These are phyloP conservation scores for Ladona fulva DNA, from an alignment of 1,140 invertebrate genomes.

Conservation along the genomic window DNA sequence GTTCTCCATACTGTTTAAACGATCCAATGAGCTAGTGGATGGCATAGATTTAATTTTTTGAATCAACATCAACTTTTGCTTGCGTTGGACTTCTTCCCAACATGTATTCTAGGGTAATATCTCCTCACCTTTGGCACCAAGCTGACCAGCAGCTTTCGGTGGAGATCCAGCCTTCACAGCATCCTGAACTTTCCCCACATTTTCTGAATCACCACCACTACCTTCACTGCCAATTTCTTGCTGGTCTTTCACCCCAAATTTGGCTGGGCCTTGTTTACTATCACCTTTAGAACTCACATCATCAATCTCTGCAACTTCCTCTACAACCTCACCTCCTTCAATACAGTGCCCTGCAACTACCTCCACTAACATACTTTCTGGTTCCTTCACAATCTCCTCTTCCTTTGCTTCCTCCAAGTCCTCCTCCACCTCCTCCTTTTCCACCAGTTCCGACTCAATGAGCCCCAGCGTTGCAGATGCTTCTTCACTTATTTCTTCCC, in stretches of 20 bases:
- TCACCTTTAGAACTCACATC: not conserved
- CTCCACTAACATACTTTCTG: not conserved
- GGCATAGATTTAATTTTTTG: too few relatives aligned
- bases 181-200: not conserved
- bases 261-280: not conserved
- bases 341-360: not conserved
- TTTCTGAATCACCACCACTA: not conserved
- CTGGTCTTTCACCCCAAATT: not conserved
- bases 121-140: not conserved
- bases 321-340: not conserved
- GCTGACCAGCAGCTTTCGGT: not conserved
- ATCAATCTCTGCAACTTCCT: not conserved
- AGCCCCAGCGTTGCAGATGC: not conserved
- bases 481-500: not conserved
- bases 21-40: too few relatives aligned
- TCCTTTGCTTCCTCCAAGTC: constrained; percentile 31
- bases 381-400: constrained; percentile 19
- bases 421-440: constrained; percentile 33
- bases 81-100: too few relatives aligned
- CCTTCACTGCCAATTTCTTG: not conserved
- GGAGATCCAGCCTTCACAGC: not conserved
- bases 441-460: not conserved
- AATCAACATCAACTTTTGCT: too few relatives aligned
- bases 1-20: too few relatives aligned
- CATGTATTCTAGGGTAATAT: too few relatives aligned